phyloP scores from a whole-genome alignment of 2,797 vertebrate genomes.

The Trematomus bernacchii region DNA sequence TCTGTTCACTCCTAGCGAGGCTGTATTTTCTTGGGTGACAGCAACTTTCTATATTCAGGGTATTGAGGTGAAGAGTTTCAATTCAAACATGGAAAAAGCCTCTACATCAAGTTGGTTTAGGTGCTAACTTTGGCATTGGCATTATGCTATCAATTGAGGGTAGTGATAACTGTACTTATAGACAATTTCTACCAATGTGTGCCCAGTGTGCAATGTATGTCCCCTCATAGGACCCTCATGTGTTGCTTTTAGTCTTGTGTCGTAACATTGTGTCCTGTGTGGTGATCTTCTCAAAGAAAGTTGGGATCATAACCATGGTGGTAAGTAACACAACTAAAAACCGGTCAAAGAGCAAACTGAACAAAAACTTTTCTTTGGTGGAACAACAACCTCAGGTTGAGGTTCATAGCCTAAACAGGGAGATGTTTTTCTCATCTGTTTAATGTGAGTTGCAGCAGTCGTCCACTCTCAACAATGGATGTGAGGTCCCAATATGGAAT shows the following conservation, averaged over 20 bases:
- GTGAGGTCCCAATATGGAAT: constrained; percentile 65
- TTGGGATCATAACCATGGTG: background rate
- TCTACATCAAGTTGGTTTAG: no score
- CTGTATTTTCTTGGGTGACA: no score
- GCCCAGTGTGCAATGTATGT: no score
- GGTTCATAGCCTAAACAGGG: constrained; percentile 22
- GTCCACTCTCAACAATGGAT: constrained; percentile 61
- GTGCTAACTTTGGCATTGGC: no score
- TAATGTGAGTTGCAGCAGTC: constrained; percentile 47
- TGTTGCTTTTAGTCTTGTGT: constrained; percentile 2
- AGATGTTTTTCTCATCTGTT: constrained; percentile 27
- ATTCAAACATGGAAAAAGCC: no score
- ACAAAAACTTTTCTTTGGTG: constrained; percentile 20
- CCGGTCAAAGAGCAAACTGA: background rate
- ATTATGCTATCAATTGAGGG: no score
- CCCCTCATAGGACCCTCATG: background rate
- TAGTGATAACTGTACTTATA: no score
- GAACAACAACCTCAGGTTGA: constrained; percentile 17
- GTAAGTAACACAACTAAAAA: background rate
- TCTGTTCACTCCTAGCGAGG: no score
- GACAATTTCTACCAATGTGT: no score
- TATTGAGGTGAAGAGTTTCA: no score
- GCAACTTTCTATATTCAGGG: no score
- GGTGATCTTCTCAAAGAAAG: constrained; percentile 1
- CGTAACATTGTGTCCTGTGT: background rate